phyloP scores from a whole-genome alignment of 2,113 vertebrate genomes.

The Callionymus lyra region DNA sequence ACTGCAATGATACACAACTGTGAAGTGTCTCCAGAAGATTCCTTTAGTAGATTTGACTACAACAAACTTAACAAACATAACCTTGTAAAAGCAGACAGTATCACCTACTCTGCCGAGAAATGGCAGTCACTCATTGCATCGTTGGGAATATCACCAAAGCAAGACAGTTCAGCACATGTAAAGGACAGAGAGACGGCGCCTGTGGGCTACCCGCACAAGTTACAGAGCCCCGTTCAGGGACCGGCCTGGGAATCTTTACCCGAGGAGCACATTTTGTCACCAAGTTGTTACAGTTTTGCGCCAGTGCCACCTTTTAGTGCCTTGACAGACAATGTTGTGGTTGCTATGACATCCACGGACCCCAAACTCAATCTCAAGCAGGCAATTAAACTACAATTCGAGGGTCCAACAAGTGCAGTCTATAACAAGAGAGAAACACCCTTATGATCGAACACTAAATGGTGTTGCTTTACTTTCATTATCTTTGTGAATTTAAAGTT shows the following conservation, averaged over 20 bases:
- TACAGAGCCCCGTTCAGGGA: conserved; percentile 41
- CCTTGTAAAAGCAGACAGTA: conserved; percentile 39
- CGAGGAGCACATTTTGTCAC: conserved; percentile 41
- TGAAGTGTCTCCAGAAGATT: conserved; percentile 36
- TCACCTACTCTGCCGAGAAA: conserved; percentile 36
- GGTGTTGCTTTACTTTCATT: too few species aligned
- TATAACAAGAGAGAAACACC: conserved; percentile 73
- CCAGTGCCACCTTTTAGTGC: conserved; percentile 33
- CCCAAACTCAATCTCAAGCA: conserved; percentile 73
- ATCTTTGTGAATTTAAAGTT: too few species aligned
- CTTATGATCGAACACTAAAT: conserved; percentile 52
- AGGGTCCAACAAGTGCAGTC: conserved; percentile 70
- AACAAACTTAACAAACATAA: conserved; percentile 42
- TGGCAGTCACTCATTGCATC: conserved; percentile 66
- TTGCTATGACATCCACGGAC: conserved; percentile 59
- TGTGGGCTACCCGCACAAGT: conserved; percentile 52
- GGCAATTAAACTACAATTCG: conserved; percentile 76
- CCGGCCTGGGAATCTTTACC: conserved; percentile 41
- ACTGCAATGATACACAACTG: conserved; percentile 42
- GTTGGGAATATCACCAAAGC: conserved; percentile 60
- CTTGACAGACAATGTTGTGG: conserved; percentile 42
- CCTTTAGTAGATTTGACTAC: conserved; percentile 33
- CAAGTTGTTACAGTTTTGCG: conserved; percentile 35
- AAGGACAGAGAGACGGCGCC: conserved; percentile 52
- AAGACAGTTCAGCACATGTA: conserved; percentile 37